A percentile compares a stretch with the other conserved stretches of the same genome.
phyloP scores from a whole-genome alignment of 2,113 vertebrate species.

The Capreolus pygargus region DNA sequence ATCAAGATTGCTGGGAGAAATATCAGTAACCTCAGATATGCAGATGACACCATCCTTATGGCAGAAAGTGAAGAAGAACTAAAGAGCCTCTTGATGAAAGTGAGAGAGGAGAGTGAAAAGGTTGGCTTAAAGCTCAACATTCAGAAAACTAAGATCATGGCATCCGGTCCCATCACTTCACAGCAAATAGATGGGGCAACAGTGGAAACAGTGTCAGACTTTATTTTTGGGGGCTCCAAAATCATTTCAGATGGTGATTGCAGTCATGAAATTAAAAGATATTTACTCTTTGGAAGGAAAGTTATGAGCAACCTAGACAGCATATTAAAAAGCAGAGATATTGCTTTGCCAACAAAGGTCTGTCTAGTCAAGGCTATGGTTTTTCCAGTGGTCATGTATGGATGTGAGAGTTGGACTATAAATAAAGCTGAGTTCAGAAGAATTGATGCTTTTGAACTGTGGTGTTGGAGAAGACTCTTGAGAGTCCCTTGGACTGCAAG shows the following conservation, averaged over 20 bases:
- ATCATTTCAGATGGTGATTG: background rate
- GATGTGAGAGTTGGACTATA: background rate
- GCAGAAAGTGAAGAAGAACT: background rate
- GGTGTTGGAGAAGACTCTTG: background rate
- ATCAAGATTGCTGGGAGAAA: background rate
- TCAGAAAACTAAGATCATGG: background rate
- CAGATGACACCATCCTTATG: background rate
- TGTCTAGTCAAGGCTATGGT: background rate
- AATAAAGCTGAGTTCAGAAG: accelerated
- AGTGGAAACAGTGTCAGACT: background rate
- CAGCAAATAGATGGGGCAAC: background rate
- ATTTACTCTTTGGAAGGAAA: background rate
- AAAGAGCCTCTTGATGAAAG: background rate
- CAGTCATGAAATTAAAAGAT: background rate
- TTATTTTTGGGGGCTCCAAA: background rate
- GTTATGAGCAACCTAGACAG: background rate
- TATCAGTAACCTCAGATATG: background rate
- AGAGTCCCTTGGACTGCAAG: background rate
- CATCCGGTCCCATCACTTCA: background rate
- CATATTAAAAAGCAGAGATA: background rate
- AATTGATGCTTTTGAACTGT: background rate
- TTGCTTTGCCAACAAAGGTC: background rate
- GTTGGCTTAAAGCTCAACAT: background rate
- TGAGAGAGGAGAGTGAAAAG: background rate
- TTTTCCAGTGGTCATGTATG: background rate